These are phyloP conservation scores for Phocides pigmalion DNA, from an alignment of 1,140 invertebrate genomes.

Conservation along the genomic window DNA sequence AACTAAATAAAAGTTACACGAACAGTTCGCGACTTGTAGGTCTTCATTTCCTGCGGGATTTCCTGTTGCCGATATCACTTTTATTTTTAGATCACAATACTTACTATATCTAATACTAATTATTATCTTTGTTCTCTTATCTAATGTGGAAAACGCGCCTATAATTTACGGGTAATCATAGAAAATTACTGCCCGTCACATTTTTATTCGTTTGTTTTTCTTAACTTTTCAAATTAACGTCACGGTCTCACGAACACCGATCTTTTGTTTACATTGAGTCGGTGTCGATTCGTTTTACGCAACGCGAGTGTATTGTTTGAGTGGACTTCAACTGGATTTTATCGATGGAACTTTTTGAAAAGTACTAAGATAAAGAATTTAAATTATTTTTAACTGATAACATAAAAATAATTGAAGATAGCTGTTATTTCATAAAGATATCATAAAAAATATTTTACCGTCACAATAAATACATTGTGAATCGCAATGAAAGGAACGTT, in stretches of 20 bases:
- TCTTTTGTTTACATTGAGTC: slow-evolving; percentile 51
- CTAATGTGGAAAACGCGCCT: neutral
- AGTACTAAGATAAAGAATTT: neutral
- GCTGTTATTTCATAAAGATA: too few relatives aligned
- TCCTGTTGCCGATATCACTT: slow-evolving; percentile 63
- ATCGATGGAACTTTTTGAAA: too few relatives aligned
- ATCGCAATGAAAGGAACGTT: slow-evolving; percentile 1
- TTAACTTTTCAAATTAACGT: slow-evolving; percentile 63
- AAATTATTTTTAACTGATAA: neutral
- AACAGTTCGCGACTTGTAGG: slow-evolving; percentile 56
- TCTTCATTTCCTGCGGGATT: slow-evolving; percentile 72
- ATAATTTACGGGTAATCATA: slow-evolving; percentile 17
- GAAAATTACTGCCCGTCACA: slow-evolving; percentile 28
- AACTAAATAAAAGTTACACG: slow-evolving; percentile 62
- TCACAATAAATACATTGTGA: neutral
- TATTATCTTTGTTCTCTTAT: slow-evolving; percentile 20
- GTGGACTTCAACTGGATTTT: neutral
- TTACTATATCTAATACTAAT: neutral
- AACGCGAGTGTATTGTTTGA: neutral
- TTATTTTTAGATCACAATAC: slow-evolving; percentile 53
- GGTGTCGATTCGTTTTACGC: slow-evolving; percentile 46
- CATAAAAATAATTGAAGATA: neutral
- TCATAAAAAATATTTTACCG: too few relatives aligned
- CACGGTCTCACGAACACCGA: slow-evolving; percentile 42
- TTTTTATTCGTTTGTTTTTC: slow-evolving; percentile 50